Evolutionary conservation across 2,888 invertebrate species (phyloP).

Genomic region (Oligia fasciuncula): DNA sequence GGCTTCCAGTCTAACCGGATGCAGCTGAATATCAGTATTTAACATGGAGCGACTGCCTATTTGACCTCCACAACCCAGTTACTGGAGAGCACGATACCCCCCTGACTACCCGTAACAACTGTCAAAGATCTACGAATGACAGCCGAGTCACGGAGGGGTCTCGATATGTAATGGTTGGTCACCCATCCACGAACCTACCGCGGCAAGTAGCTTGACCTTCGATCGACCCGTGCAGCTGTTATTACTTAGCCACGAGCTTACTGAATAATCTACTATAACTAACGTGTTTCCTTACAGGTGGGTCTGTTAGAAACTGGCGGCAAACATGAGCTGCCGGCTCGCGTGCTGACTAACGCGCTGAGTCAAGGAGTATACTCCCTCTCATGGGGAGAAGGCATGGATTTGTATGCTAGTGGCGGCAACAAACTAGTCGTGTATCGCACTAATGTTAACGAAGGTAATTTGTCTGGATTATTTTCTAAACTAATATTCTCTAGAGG

Average conservation of each 20-base stretch:
- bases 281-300: constrained; percentile 79
- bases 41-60: too few species aligned
- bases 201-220: neutral
- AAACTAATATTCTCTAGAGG: neutral
- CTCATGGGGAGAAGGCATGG: constrained; percentile 90
- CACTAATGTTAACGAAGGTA: constrained; percentile 86
- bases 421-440: constrained; percentile 90
- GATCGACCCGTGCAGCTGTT: neutral
- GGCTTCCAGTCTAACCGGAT: neutral
- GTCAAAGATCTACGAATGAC: neutral
- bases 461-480: neutral
- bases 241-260: neutral
- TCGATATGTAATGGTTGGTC: too few species aligned
- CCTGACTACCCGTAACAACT: too few species aligned
- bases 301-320: constrained; percentile 88
- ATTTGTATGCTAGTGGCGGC: constrained; percentile 92
- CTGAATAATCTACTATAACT: constrained; percentile 1
- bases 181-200: neutral
- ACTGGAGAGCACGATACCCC: too few species aligned
- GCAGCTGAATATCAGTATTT: too few species aligned
- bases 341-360: constrained; percentile 75
- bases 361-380: constrained; percentile 89
- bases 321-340: constrained; percentile 88
- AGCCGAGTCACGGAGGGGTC: neutral
- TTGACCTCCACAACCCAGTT: too few species aligned